Percentiles rank a stretch among this genome's conserved stretches.
Evolutionary conservation across 2,113 vertebrate genomes (phyloP).

Genomic region (Tylochromis polylepis): DNA sequence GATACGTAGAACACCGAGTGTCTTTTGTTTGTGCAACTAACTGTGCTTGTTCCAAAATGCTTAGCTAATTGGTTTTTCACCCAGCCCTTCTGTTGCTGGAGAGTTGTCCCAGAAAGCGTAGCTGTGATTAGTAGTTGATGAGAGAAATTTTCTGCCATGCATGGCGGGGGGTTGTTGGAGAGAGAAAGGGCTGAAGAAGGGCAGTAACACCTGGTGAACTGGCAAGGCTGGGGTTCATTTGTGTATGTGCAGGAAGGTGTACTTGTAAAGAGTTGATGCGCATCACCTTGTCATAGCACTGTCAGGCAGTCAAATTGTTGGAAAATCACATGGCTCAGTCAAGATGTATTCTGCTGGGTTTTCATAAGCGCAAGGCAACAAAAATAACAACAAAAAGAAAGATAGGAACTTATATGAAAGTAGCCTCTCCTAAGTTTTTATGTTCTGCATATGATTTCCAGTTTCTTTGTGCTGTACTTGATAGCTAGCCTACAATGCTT

Average conservation of each 20-base stretch:
- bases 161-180: conserved; percentile 18
- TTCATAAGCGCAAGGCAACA: not conserved
- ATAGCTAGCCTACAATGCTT: not conserved
- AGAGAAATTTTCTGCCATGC: conserved; percentile 51
- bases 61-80: conserved; percentile 70
- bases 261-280: not conserved
- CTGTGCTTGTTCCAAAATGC: conserved; percentile 64
- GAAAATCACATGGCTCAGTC: not conserved
- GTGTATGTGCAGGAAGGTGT: conserved; percentile 2
- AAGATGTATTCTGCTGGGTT: not conserved
- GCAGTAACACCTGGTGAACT: conserved; percentile 55
- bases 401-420: not conserved
- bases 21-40: conserved; percentile 66
- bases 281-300: not conserved
- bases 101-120: conserved; percentile 69
- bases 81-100: conserved; percentile 59
- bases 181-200: conserved; percentile 23
- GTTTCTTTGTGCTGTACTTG: not conserved
- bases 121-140: conserved; percentile 69
- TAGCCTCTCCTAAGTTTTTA: not conserved
- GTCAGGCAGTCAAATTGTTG: not conserved
- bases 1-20: conserved; percentile 31
- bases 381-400: not conserved
- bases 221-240: conserved; percentile 35
- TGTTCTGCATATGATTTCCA: not conserved